phyloP scores from a whole-genome alignment of 92 coral and sea anemone species.

The Paramuricea clavata region DNA sequence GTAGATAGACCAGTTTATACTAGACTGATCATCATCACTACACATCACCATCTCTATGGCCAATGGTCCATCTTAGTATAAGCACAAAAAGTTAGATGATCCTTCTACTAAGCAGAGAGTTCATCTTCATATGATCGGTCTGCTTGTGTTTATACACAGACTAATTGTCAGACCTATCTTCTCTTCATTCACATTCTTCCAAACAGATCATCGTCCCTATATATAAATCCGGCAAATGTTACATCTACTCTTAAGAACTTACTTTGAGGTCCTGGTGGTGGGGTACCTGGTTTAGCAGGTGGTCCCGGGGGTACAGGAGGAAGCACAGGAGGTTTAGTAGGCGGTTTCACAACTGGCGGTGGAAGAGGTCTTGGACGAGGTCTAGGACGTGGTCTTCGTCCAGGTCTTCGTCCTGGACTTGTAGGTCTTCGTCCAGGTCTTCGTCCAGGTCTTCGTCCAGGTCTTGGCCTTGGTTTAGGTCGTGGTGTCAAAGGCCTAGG shows the following conservation, averaged over 20 bases:
- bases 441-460: neutral
- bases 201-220: too few species aligned
- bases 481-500: constrained; percentile 12
- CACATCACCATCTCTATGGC: too few species aligned
- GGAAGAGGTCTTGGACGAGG: constrained; percentile 15
- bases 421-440: neutral
- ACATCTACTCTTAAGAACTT: neutral
- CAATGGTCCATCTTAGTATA: too few species aligned
- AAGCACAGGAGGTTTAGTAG: neutral
- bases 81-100: too few species aligned
- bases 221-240: too few species aligned
- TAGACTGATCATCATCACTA: too few species aligned
- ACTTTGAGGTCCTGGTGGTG: constrained; percentile 46
- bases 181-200: too few species aligned
- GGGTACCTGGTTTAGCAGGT: constrained; percentile 29
- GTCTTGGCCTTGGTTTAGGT: neutral
- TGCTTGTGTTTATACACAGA: too few species aligned
- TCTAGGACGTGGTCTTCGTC: neutral
- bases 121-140: too few species aligned
- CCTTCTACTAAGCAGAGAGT: too few species aligned
- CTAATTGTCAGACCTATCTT: too few species aligned
- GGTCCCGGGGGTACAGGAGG: constrained; percentile 10
- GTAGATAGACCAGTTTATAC: too few species aligned
- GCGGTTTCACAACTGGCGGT: constrained; percentile 9
- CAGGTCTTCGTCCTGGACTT: neutral